Conservation (phyloP, 2,113 vertebrate species). For the Sminthopsis crassicaudata region DNA sequence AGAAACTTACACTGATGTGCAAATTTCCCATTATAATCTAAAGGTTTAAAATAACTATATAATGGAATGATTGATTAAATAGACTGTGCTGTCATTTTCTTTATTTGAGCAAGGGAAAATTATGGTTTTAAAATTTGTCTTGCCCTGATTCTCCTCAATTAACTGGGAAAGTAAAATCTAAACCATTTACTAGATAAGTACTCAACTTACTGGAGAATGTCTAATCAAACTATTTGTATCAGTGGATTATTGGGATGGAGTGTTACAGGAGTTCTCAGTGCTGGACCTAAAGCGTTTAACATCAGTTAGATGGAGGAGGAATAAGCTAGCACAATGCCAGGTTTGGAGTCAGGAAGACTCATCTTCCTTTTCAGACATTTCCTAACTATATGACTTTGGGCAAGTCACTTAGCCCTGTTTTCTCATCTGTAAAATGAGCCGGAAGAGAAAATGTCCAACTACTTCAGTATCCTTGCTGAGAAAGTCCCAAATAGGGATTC, state of each 20-base stretch:
- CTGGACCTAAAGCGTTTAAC: background rate
- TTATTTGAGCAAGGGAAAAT: background rate
- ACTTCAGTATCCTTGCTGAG: too few species aligned
- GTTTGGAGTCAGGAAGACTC: background rate
- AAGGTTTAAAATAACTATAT: background rate
- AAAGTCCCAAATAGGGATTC: too few species aligned
- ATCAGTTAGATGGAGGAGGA: background rate
- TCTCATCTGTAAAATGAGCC: too few species aligned
- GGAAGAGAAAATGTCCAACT: too few species aligned
- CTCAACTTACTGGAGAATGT: conserved; percentile 14
- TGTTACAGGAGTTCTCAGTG: conserved; percentile 28
- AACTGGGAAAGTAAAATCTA: conserved; percentile 25
- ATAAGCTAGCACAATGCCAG: background rate
- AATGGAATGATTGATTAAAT: background rate
- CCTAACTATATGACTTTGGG: background rate
- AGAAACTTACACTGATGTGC: conserved; percentile 10
- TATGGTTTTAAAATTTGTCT: conserved; percentile 6
- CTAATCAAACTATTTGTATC: background rate
- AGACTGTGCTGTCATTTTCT: conserved; percentile 22
- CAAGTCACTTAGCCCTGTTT: background rate
- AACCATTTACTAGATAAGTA: conserved; percentile 19
- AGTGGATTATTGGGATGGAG: background rate
- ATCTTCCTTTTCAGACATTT: background rate
- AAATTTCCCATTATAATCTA: conserved; percentile 35
- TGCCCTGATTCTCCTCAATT: background rate